These are phyloP conservation scores for Solenopsis invicta DNA, from an alignment of 1,140 invertebrate species.

Conservation along the genomic window DNA sequence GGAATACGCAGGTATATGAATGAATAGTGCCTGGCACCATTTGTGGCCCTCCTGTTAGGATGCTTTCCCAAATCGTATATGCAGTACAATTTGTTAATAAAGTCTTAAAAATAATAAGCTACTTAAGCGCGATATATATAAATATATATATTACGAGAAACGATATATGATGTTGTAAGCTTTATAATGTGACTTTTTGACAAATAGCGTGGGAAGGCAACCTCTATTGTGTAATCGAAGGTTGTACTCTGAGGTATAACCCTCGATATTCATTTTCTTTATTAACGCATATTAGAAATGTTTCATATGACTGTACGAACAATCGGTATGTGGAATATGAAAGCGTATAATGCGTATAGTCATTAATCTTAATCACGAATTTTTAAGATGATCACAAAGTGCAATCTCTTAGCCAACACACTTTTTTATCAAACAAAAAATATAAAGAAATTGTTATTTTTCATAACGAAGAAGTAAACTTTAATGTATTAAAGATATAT, in stretches of 20 bases:
- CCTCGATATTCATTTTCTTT: conserved; percentile 74
- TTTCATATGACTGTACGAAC: conserved; percentile 77
- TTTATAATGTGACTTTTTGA: conserved; percentile 60
- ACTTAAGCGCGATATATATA: conserved; percentile 67
- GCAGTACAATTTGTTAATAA: conserved; percentile 71
- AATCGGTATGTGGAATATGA: conserved; percentile 75
- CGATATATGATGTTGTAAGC: conserved; percentile 59
- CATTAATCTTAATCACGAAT: conserved; percentile 80
- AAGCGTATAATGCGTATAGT: conserved; percentile 77
- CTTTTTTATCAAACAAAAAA: conserved; percentile 84
- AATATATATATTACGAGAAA: conserved; percentile 71
- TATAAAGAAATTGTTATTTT: conserved; percentile 87
- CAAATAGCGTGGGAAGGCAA: conserved; percentile 65
- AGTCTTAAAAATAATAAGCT: conserved; percentile 58
- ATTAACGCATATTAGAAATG: conserved; percentile 74
- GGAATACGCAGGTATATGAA: conserved; percentile 86
- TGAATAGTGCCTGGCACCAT: conserved; percentile 87
- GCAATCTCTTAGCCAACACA: conserved; percentile 87
- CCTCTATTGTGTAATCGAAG: conserved; percentile 66
- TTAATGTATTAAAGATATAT: conserved; percentile 83
- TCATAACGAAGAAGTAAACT: conserved; percentile 84
- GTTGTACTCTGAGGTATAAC: conserved; percentile 67
- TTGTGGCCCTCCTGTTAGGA: conserved; percentile 85
- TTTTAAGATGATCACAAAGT: conserved; percentile 87
- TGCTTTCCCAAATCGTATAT: conserved; percentile 69